These are phyloP conservation scores for Itoplectis maculator DNA, from an alignment of 2,888 invertebrate genomes.

Conservation along the genomic window DNA sequence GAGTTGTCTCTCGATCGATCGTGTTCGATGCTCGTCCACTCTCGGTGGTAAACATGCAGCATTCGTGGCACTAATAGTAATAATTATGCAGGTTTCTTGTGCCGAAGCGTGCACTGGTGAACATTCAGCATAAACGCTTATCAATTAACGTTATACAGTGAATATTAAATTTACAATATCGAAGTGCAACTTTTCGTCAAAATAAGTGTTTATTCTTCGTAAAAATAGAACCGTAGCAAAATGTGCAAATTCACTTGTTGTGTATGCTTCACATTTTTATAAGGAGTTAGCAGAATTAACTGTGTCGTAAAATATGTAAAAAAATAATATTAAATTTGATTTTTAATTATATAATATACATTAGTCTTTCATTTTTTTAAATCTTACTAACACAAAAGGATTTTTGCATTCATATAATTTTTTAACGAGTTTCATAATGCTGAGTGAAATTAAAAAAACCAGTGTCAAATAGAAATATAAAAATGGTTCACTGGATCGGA, in stretches of 20 bases:
- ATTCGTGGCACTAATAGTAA: constrained; percentile 69
- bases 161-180: not conserved
- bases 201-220: too few species aligned
- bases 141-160: not conserved
- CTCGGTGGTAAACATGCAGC: constrained; percentile 73
- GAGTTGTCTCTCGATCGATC: constrained; percentile 57
- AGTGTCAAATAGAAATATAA: not conserved
- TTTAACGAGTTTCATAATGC: not conserved
- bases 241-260: too few species aligned
- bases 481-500: too few species aligned
- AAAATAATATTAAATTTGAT: not conserved
- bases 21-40: constrained; percentile 65
- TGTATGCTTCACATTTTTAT: not conserved
- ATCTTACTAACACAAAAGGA: not conserved
- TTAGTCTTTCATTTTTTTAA: not conserved
- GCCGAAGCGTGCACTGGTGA: constrained; percentile 56
- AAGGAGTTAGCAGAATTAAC: not conserved
- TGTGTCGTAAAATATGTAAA: not conserved
- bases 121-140: constrained; percentile 26
- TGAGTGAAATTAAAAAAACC: not conserved
- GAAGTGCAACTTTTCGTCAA: too few species aligned
- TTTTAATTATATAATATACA: not conserved
- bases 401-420: too few species aligned
- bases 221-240: too few species aligned
- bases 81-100: constrained; percentile 1